Conservation (phyloP, 2,113 vertebrate genomes). For the Campylomormyrus tamandua region DNA sequence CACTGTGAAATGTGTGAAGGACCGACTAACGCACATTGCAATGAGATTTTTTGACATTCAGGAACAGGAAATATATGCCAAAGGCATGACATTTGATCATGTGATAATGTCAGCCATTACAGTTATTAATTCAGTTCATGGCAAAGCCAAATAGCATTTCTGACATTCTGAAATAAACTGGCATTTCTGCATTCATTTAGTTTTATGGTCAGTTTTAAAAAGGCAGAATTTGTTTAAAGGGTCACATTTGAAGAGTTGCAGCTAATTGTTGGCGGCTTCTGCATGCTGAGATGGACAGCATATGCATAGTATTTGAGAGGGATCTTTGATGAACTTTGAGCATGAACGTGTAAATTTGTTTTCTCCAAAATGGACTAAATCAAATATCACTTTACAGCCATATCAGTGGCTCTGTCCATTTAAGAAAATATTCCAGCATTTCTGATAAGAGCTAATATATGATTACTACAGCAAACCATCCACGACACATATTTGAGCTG, state of each 20-base stretch:
- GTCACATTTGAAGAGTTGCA: background rate
- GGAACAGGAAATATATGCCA: background rate
- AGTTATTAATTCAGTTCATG: background rate
- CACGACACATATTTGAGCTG: background rate
- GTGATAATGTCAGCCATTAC: background rate
- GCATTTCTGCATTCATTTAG: background rate
- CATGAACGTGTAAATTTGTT: background rate
- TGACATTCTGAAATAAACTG: constrained; percentile 2
- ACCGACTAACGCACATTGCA: background rate
- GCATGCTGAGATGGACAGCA: background rate
- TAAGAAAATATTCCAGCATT: background rate
- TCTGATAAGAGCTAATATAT: background rate
- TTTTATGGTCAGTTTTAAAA: background rate
- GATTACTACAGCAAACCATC: background rate
- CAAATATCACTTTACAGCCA: background rate
- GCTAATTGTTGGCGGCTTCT: background rate
- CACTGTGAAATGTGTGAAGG: background rate
- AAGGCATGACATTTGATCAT: background rate
- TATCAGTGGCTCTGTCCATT: background rate
- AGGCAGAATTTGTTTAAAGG: background rate
- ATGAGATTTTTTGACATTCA: background rate
- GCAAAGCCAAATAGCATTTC: background rate
- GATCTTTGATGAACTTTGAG: background rate
- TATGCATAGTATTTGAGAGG: background rate
- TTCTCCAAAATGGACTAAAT: background rate